A percentile compares a stretch with the other conserved stretches of the same genome.
Evolutionary conservation across 2,113 vertebrate species (phyloP).

Genomic region (Cepphus grylle): DNA sequence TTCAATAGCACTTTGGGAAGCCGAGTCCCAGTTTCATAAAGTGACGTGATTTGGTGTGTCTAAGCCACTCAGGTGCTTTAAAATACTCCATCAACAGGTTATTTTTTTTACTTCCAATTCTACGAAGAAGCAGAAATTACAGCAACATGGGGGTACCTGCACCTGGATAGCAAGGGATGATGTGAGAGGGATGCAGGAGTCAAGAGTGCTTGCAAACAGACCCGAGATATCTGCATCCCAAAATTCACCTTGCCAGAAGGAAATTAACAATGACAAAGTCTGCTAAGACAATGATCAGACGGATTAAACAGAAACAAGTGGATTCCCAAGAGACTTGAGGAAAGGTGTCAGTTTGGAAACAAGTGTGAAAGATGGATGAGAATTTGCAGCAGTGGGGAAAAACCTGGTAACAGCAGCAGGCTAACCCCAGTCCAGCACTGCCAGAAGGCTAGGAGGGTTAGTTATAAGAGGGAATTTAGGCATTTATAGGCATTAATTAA

Average conservation of each 20-base stretch:
- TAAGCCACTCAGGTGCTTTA: neutral
- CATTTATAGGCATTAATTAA: neutral
- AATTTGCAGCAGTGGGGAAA: neutral
- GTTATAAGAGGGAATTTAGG: neutral
- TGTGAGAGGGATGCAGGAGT: neutral
- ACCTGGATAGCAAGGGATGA: neutral
- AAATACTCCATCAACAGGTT: neutral
- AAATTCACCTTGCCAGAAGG: neutral
- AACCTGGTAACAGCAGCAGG: neutral
- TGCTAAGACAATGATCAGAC: accelerated
- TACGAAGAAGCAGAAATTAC: neutral
- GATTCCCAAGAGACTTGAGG: neutral
- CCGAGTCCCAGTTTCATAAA: neutral
- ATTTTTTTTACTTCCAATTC: neutral
- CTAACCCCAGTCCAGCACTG: neutral
- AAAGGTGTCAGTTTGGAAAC: neutral
- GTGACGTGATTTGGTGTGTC: accelerated
- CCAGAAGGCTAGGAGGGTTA: neutral
- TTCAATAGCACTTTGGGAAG: neutral
- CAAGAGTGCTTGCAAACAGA: neutral
- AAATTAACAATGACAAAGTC: neutral
- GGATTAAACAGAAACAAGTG: neutral
- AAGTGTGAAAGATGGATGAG: neutral
- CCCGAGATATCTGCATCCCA: neutral
- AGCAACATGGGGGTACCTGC: neutral